phyloP scores from a whole-genome alignment of 1,140 invertebrate genomes.

The Conus ventricosus region DNA sequence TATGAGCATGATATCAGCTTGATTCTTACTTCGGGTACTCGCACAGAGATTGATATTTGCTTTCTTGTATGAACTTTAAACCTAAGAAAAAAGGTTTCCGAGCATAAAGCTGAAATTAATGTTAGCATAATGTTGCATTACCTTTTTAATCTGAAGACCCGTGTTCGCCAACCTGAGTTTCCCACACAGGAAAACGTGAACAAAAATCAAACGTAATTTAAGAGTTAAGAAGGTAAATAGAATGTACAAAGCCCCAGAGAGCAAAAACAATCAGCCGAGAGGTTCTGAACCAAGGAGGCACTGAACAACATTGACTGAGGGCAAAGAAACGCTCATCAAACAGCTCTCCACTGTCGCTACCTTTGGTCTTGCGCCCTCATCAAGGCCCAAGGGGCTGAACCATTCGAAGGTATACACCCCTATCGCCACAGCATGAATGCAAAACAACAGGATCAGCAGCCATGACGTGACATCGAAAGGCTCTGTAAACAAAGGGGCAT shows the following conservation, averaged over 20 bases:
- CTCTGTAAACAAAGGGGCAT: conserved; percentile 51
- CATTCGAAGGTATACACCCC: conserved; percentile 98
- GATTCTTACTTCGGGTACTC: too few species aligned
- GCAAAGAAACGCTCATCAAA: not conserved
- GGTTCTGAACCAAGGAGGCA: too few species aligned
- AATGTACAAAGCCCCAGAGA: not conserved
- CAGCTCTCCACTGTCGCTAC: conserved; percentile 5
- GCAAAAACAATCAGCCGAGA: too few species aligned
- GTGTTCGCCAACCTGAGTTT: too few species aligned
- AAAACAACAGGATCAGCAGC: conserved; percentile 53
- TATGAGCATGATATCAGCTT: too few species aligned
- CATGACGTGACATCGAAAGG: conserved; percentile 56
- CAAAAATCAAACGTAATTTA: not conserved
- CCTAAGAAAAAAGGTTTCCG: too few species aligned
- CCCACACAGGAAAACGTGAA: not conserved
- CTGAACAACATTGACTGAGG: too few species aligned
- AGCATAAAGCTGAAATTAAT: too few species aligned
- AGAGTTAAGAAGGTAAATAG: not conserved
- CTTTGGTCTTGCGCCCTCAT: conserved; percentile 60
- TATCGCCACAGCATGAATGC: conserved; percentile 45
- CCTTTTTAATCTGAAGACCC: too few species aligned
- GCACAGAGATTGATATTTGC: too few species aligned
- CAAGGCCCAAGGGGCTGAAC: conserved; percentile 75
- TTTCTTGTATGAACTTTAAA: too few species aligned
- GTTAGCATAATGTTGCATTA: too few species aligned